Evolutionary conservation across 2,888 invertebrate species (phyloP), one percentile per base, ranked within the genome.

Genomic region (Diplolepis rosae): DNA sequence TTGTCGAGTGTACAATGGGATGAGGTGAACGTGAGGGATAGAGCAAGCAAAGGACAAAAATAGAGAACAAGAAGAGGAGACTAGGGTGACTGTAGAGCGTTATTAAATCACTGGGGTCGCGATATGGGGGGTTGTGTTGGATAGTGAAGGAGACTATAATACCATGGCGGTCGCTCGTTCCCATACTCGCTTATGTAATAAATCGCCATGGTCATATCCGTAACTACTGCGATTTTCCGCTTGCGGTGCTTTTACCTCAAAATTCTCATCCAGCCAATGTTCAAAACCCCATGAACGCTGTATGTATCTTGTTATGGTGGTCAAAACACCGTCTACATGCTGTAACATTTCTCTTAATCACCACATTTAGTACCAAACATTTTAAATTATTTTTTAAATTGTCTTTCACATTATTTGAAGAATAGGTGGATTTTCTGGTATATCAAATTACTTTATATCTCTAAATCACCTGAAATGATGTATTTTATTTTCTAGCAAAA

Each of bases 211-310:
- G 69, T 69, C 69, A 52, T 66, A 65, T 73, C 70, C 72, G 75
- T 77, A 72, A 78, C 78, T 74, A 72, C 76, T 74, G 70, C 76
- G 77, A 77, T 79, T 77, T 75, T 79, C 70, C 71, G 75, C 69
- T 75, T 69, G 71, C 67, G 66, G 66, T 66, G 72, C 65, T 74
- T 65, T 51, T 67, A 61, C 39, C 61, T 39, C 27, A 7, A 61
- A 61, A 61, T 39, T 61, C 61, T 39, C 24, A 42, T 61, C 39
- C 39, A 61, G 39, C 27, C 61, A 39, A 61, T 39, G 27, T 24
- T 61, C 35, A 2, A 39, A 24, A 6, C 22, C 24, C 61, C 39
- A 24, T 35, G 24, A 39, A 39, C 39, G 2, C 52, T 28, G 28
- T n/a, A 15, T 15, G 28, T 7, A 28, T n/a, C n/a, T 13, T 52